Evolutionary conservation across 2,797 vertebrate genomes (phyloP), one percentile per base, ranked within the genome.

Genomic region (Epinephelus awoara): DNA sequence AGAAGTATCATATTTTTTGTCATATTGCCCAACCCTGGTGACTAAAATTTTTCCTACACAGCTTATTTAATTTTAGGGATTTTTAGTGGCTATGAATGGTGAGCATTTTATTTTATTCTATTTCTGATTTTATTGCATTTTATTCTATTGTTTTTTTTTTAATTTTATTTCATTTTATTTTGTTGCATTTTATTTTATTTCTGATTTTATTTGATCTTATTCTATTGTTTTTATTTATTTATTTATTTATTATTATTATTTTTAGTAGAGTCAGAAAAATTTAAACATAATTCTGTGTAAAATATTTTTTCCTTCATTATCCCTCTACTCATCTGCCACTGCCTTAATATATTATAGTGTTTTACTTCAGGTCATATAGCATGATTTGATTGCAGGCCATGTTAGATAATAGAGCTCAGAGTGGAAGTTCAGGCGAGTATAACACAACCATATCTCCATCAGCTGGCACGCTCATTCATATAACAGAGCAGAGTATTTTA

Each of bases 381-480:
- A 14, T 51, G 12, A 42, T 23, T 44, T 40, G 6, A 72, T 46
- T 50, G 23, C 21, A 25, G 18, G 47, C 10, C 61, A 10, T 72
- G 29, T 67, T 67, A 46, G 25, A 65, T 52, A 54, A 55, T 19
- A 54, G 8, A 57, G 55, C 34, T 56, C 54, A 19, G 27, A 34
- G 18, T 2, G 1, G 5, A 68, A n/a, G 3, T 56, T 25, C 17
- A 40, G 23, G 19, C 5, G 4, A 61, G 42, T 38, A 11, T 17
- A 77, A 64, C 23, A 29, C 46, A 19, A 6, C 12, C 61, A 38
- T 27, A 56, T 46, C 47, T 38, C 47, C n/a, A 19, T 54, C 5
- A n/a, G 2, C 10, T 55, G 6, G n/a, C 34, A 44, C 8, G 13
- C n/a, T 57, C 23, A 56, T 61, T 63, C 8, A 68, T 47, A 44